These are phyloP conservation scores for Nemapogon koenigi DNA, from an alignment of 2,888 invertebrate species.

Conservation along the genomic window DNA sequence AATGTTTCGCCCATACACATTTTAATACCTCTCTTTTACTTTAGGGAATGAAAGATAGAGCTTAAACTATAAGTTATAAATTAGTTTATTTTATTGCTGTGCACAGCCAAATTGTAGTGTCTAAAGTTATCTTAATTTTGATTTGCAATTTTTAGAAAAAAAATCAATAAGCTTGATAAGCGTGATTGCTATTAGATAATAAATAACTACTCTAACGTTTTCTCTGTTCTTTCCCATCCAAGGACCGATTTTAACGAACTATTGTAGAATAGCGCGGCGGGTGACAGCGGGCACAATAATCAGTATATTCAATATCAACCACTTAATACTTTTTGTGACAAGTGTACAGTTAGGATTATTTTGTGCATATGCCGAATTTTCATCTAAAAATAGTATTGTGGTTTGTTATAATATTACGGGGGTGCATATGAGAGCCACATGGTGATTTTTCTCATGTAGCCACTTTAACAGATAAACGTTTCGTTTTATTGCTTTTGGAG, in stretches of 20 bases:
- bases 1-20: too few species aligned
- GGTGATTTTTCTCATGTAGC: conserved; percentile 10
- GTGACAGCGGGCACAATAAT: conserved; percentile 29
- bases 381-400: conserved; percentile 16
- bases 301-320: conserved; percentile 52
- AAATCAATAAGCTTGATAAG: too few species aligned
- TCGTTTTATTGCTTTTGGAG: background rate
- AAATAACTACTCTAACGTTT: conserved; percentile 22
- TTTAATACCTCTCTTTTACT: too few species aligned
- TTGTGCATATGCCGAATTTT: conserved; percentile 40
- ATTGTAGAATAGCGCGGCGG: conserved; percentile 22
- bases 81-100: too few species aligned
- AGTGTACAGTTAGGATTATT: conserved; percentile 28
- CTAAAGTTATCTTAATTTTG: too few species aligned
- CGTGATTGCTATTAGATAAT: too few species aligned
- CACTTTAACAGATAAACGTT: too few species aligned
- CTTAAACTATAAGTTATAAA: too few species aligned
- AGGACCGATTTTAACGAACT: conserved; percentile 45
- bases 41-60: too few species aligned
- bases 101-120: too few species aligned
- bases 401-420: conserved; percentile 4
- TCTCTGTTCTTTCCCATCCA: conserved; percentile 18
- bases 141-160: too few species aligned
- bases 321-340: conserved; percentile 42
- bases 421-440: conserved; percentile 10